phyloP scores from a whole-genome alignment of 2,888 invertebrate genomes.

The Lamellibrachia columna region DNA sequence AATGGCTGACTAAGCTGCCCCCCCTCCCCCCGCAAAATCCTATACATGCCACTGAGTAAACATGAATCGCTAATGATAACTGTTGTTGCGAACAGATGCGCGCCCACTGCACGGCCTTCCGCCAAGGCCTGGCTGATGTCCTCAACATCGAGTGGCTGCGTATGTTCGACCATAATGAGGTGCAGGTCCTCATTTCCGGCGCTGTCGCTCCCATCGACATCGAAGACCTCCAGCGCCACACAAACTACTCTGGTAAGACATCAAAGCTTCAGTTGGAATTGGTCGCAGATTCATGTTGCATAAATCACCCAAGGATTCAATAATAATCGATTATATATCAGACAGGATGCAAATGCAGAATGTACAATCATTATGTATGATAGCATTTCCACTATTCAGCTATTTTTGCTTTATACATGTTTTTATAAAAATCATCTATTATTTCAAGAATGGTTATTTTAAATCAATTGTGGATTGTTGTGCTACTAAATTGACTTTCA shows the following conservation, averaged over 20 bases:
- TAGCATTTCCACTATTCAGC: neutral
- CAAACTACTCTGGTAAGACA: conserved; percentile 81
- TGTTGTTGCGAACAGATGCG: conserved; percentile 66
- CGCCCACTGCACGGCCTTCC: conserved; percentile 86
- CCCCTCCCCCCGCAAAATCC: too few species aligned
- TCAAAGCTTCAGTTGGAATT: neutral
- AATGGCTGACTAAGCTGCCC: too few species aligned
- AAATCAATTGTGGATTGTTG: neutral
- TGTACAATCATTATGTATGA: too few species aligned
- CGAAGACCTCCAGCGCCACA: conserved; percentile 84
- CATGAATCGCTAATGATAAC: too few species aligned
- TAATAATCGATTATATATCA: too few species aligned
- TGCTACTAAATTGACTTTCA: neutral
- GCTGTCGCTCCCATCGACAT: conserved; percentile 93
- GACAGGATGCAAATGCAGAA: too few species aligned
- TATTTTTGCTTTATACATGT: neutral
- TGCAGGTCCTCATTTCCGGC: conserved; percentile 96
- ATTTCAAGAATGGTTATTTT: neutral
- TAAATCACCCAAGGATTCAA: too few species aligned
- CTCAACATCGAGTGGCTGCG: conserved; percentile 91
- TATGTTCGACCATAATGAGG: conserved; percentile 92
- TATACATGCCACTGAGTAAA: too few species aligned
- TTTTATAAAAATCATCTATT: neutral
- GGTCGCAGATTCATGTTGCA: neutral
- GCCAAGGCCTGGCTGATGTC: conserved; percentile 89